Base-by-base conservation (phyloP, 1,140 invertebrate species). In the Dinothrombium tinctorium region DNA sequence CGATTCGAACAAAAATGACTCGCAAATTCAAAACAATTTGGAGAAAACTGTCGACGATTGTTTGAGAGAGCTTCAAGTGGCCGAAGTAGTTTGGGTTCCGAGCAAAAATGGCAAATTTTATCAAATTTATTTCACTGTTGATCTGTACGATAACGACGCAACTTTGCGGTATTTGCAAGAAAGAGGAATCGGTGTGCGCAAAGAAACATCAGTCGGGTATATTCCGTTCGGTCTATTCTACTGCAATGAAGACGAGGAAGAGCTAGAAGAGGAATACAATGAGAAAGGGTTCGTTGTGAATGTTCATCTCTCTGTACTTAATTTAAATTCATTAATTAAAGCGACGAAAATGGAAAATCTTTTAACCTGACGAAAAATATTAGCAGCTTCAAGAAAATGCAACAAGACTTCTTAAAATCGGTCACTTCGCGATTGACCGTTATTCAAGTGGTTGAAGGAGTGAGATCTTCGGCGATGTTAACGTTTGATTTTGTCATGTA, bases 401-500 rank as follows among this genome's bases (percentile, higher is more conserved):
- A 49, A 43, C 12, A 50, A 36, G 51, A 59, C 39, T 62, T 62
- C 42, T 45, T 55, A 3, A 54, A 59, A 40, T 60, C 57, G 21
- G 57, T 61, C 17, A 61, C 57, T 31, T 76, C 76, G 7, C 72
- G 80, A 53, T 58, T 82, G 47, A 78, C 77, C 3, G 77, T 83
- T 19, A 75, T 77, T 17, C 57, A 61, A 54, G 77, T 83, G 1
- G 75, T 83, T 2, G 74, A 78, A 53, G 72, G 74, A 0, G 76
- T 83, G 3, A 59, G 71, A 36, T 66, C 67, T 22, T 74, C 75
- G 8, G 75, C 76, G 11, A 66, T 71, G 41, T 59, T 81, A 25
- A 76, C 74, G 1, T 83, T 82, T 56, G 78, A 83, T 59, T 83
- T 75, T 54, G 58, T 81, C 15, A 62, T 74, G 38, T 56, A 82